Evolutionary conservation across 2,888 invertebrate species (phyloP), one percentile per base, ranked within the genome.

Genomic region (Branchipolynoe longqiensis): DNA sequence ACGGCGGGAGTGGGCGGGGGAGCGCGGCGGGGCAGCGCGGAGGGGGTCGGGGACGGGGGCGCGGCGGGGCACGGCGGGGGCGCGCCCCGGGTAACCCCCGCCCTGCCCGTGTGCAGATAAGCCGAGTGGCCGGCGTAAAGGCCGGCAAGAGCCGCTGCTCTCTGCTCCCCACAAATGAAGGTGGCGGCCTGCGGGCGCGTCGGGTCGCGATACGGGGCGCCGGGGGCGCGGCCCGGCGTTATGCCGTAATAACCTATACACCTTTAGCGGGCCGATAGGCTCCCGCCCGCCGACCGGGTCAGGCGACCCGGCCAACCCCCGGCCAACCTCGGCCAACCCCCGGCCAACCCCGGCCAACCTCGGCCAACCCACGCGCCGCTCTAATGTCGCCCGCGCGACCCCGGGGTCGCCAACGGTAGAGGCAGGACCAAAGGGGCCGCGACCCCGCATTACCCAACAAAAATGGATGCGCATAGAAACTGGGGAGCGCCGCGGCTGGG

Each of bases 131-230:
- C 48, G 78, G 48, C 78, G 48, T 12, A 41, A 4, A 2, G n/a
- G 78, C 78, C 28, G 78, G 48, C 78, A 78, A 31, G 54, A 78
- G 78, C 48, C 78, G 12, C 25, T 78, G 78, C 78, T 78, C 78
- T 78, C 48, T 78, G 78, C 41, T 78, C 48, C 78, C 78, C 78
- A 78, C 78, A 78, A 78, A 78, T 78, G 78, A 78, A 78, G 48
- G 78, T 31, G 25, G 33, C 54, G 78, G 78, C 78, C 78, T 41
- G 1, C 22, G 41, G 78, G 78, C 54, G 28, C 48, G 41, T 78
- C 28, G 78, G 78, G 78, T 78, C 78, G 78, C 78, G 78, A 78
- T 78, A 78, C 78, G 78, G 78, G 41, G 48, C 22, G 78, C 78
- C 3, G 6, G 78, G 54, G 78, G 31, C 28, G 78, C 48, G 78